Evolutionary conservation across 2,888 invertebrate genomes (phyloP), one percentile per base, ranked within the genome.

Genomic region (Adelphocoris suturalis): DNA sequence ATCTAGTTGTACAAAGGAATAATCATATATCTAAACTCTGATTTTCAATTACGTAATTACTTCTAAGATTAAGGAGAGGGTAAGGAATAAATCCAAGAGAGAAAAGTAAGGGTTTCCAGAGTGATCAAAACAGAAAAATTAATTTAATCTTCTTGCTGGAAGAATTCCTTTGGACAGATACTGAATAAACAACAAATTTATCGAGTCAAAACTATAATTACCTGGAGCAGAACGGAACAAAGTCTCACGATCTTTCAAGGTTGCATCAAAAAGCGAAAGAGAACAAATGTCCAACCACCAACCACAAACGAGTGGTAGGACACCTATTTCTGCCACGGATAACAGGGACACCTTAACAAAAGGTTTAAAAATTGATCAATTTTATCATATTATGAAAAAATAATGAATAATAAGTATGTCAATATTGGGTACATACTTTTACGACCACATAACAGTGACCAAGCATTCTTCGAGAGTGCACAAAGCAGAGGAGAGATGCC

Each of bases 271-370:
- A 95, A 98, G 96, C 0, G 97, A 96, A 92, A 99, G 94, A 0
- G 99, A 99, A 93, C 99, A 99, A 90, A 99, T 97, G 93, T 99
- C 99, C 90, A 99, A 94, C 99, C 99, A 99, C 98, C 99, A 99
- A 12, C 99, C 99, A 93, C 99, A 99, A 23, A 99, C 96, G 7
- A 99, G 94, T 0, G 99, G 99, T 92, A 99, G 96, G 0, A 99
- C 97, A 3, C 99, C 99, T 91, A 99, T 98, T 95, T 99, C 99
- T 46, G 99, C 97, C 57, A 99, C 98, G 5, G 99, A 98, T 46
- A 99, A 94, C 91, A 99, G 94, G 0, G 99, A 99, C 7, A 99
- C 99, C 93, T 97, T 94, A 90, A 94, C 93, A 52, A 76, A 37
- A 37, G 37, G 7, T 7, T 4, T 7, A 37, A 80, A 52, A 13